Evolutionary conservation across 1,140 invertebrate species (phyloP).

Genomic region (Phortica variegata): DNA sequence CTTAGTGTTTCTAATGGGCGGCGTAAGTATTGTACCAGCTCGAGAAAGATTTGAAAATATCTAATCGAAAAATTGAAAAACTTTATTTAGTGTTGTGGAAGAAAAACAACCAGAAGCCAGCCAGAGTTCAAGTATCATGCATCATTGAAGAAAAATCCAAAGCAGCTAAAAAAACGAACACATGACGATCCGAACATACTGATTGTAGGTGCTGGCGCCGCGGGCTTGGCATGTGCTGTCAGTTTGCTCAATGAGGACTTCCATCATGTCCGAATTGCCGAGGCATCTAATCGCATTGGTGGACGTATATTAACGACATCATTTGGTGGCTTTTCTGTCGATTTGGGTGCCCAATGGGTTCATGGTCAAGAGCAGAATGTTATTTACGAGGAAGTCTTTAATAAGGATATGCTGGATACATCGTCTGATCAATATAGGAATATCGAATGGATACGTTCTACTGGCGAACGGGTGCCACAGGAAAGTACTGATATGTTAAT

Average conservation of each 20-base stretch:
- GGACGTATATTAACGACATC: constrained; percentile 64
- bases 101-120: background rate
- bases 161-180: background rate
- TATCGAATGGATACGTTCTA: constrained; percentile 39
- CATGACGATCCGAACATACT: constrained; percentile 37
- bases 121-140: constrained; percentile 10
- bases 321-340: constrained; percentile 65
- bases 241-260: constrained; percentile 57
- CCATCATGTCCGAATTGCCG: constrained; percentile 60
- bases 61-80: too few species aligned
- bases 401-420: constrained; percentile 57
- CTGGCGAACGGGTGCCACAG: constrained; percentile 32
- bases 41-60: too few species aligned
- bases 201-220: constrained; percentile 62
- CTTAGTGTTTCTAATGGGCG: too few species aligned
- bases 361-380: constrained; percentile 74
- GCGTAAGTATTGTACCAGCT: too few species aligned
- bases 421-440: constrained; percentile 4
- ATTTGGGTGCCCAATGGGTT: constrained; percentile 77
- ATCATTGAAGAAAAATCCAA: constrained; percentile 3
- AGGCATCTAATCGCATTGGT: constrained; percentile 71
- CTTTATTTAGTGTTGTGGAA: too few species aligned
- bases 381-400: constrained; percentile 65
- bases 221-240: constrained; percentile 62
- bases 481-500: background rate